Evolutionary conservation across 1,140 invertebrate genomes (phyloP).

Genomic region (Macrosteles quadrilineatus): DNA sequence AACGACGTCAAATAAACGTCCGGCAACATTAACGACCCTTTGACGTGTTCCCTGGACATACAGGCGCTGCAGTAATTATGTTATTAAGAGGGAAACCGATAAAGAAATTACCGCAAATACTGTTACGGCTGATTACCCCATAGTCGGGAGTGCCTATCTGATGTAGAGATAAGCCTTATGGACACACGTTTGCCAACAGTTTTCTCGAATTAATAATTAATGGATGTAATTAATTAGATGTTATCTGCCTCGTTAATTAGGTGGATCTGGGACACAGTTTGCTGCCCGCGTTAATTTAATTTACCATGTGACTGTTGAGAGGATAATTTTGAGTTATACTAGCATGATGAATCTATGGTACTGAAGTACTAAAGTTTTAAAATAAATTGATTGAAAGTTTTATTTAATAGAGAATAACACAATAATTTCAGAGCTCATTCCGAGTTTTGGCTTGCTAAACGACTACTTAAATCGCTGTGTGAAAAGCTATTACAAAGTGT

Average conservation of each 20-base stretch:
- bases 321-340: not conserved
- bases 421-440: no score
- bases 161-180: not conserved
- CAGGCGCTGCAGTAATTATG: constrained; percentile 2
- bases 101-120: constrained; percentile 16
- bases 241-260: not conserved
- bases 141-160: not conserved
- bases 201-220: constrained; percentile 8
- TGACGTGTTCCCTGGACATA: no score
- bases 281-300: constrained; percentile 8
- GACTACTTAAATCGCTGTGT: no score
- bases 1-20: no score
- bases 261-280: not conserved
- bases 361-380: no score
- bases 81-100: constrained; percentile 6
- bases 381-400: no score
- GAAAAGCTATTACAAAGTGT: no score
- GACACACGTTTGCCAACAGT: not conserved
- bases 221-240: not conserved
- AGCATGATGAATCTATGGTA: no score
- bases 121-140: not conserved
- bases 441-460: no score
- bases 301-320: not conserved
- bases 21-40: no score
- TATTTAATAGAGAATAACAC: no score